Conservation (phyloP, 2,888 invertebrate genomes). For the Scaptomyza caliginosa region DNA sequence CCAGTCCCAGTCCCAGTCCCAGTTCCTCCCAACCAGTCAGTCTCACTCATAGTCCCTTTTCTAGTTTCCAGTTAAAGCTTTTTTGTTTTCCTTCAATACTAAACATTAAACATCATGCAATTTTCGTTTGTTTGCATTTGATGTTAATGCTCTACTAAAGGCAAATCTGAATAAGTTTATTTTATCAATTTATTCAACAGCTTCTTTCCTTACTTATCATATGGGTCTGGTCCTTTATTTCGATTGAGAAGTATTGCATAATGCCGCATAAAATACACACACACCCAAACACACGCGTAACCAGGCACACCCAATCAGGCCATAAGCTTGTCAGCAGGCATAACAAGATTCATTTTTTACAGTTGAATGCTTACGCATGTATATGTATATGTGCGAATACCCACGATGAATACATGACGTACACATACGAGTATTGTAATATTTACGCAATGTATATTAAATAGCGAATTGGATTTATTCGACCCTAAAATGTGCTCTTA, state of each 20-base stretch:
- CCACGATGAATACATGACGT: background rate
- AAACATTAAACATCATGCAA: slow-evolving; percentile 72
- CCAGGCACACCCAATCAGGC: slow-evolving; percentile 28
- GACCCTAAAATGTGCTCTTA: slow-evolving; percentile 9
- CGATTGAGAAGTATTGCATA: slow-evolving; percentile 28
- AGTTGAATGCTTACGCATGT: slow-evolving; percentile 8
- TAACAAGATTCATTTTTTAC: slow-evolving; percentile 45
- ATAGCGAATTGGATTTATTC: background rate
- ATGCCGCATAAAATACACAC: slow-evolving; percentile 19
- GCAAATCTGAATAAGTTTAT: slow-evolving; percentile 22
- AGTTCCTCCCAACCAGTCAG: too few species aligned
- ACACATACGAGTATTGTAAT: background rate
- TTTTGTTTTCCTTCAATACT: slow-evolving; percentile 25
- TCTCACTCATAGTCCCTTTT: background rate
- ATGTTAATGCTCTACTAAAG: background rate
- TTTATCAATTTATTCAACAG: slow-evolving; percentile 45
- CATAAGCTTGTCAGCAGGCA: slow-evolving; percentile 35
- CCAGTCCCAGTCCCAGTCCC: background rate
- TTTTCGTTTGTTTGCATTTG: slow-evolving; percentile 55
- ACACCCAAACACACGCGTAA: background rate
- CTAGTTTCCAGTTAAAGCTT: background rate
- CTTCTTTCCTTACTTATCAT: slow-evolving; percentile 28
- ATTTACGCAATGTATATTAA: background rate
- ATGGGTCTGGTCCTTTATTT: slow-evolving; percentile 1
- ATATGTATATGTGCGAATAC: background rate